A percentile compares a stretch with the other conserved stretches of the same genome.
phyloP scores from a whole-genome alignment of 2,888 invertebrate genomes.

The Syrphus vitripennis region DNA sequence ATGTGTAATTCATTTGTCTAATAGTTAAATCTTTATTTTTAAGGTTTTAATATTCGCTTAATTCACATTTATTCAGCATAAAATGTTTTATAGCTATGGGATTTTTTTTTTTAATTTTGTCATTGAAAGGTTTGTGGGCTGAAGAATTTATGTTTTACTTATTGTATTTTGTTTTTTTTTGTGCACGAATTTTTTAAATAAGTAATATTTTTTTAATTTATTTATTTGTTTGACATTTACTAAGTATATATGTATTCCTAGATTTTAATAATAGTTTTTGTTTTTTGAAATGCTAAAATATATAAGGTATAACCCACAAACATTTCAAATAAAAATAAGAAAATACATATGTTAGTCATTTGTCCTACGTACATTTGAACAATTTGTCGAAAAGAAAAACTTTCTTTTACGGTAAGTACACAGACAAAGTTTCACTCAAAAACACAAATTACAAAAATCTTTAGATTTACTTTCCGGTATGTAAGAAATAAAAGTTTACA shows the following conservation, averaged over 20 bases:
- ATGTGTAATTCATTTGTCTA: conserved; percentile 17
- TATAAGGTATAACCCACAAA: conserved; percentile 11
- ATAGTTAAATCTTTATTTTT: not conserved
- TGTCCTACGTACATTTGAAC: not conserved
- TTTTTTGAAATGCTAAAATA: conserved; percentile 26
- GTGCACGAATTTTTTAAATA: not conserved
- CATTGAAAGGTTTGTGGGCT: conserved; percentile 40
- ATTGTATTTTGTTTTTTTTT: not conserved
- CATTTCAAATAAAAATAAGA: not conserved
- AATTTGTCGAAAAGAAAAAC: conserved; percentile 26
- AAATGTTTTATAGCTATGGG: not conserved
- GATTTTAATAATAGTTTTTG: conserved; percentile 24
- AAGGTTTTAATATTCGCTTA: conserved; percentile 24
- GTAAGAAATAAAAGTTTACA: conserved; percentile 21
- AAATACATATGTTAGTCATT: not conserved
- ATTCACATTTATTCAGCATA: conserved; percentile 41
- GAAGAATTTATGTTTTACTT: not conserved
- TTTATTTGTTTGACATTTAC: too few relatives aligned
- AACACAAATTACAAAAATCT: not conserved
- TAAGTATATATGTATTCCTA: conserved; percentile 7
- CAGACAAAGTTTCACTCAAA: not conserved
- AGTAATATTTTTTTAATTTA: not conserved
- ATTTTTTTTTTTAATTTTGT: conserved; percentile 31
- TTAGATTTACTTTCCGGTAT: conserved; percentile 22
- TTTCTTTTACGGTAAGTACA: conserved; percentile 67